These are phyloP conservation scores for Macrostomum cliftonense DNA, from an alignment of 2,888 invertebrate species.

Conservation along the genomic window DNA sequence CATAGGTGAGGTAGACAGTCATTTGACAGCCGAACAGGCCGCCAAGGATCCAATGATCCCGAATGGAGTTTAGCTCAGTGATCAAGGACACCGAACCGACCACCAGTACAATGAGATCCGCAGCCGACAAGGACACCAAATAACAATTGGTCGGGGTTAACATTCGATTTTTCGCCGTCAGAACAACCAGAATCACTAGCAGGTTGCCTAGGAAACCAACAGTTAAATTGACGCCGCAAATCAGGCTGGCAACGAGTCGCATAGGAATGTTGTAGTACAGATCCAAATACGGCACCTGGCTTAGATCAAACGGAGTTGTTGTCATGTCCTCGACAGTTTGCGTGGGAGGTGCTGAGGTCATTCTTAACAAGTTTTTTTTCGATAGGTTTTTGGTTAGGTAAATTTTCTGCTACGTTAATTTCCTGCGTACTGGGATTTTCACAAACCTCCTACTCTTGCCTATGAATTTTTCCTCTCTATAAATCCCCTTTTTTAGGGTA, in stretches of 20 bases:
- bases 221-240: constrained; percentile 41
- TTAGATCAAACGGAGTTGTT: no score
- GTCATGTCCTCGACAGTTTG: no score
- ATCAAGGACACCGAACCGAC: constrained; percentile 41
- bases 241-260: constrained; percentile 39
- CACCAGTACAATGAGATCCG: constrained; percentile 45
- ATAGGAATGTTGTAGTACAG: no score
- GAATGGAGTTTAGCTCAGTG: constrained; percentile 40
- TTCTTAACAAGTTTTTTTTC: no score
- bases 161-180: constrained; percentile 34
- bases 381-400: no score
- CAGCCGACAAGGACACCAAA: constrained; percentile 45
- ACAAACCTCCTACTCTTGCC: no score
- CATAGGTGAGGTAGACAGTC: constrained; percentile 44
- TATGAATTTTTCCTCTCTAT: no score
- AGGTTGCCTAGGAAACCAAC: constrained; percentile 44
- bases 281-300: no score
- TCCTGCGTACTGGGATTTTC: no score
- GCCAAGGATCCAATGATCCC: constrained; percentile 41
- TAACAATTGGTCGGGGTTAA: constrained; percentile 48
- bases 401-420: no score
- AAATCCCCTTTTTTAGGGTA: no score
- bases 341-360: no score
- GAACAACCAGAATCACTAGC: constrained; percentile 43
- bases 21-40: constrained; percentile 39